Conservation (phyloP, 2,113 vertebrate species). For the Campylomormyrus numenius region DNA sequence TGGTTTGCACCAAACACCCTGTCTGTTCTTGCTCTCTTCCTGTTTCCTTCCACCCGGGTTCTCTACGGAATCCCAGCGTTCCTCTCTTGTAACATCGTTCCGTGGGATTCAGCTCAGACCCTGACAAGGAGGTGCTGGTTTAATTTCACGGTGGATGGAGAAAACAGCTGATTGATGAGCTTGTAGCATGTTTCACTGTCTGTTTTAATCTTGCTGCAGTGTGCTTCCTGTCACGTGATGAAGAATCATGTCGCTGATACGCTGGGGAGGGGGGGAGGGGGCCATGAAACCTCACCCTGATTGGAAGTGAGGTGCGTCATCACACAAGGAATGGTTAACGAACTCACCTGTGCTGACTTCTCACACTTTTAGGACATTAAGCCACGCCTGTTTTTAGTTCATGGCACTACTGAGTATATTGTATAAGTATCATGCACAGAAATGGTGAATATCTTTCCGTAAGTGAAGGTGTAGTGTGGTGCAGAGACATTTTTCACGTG, state of each 20-base stretch:
- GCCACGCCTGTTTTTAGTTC: neutral
- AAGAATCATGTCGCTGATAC: neutral
- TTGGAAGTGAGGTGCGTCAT: neutral
- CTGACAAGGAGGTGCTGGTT: neutral
- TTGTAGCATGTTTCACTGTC: neutral
- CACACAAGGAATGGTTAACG: neutral
- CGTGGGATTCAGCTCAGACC: neutral
- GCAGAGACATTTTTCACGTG: neutral
- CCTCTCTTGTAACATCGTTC: neutral
- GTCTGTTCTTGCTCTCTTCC: neutral
- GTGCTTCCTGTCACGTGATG: neutral
- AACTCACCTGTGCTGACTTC: neutral
- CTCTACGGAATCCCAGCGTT: neutral
- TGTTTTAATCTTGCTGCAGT: neutral
- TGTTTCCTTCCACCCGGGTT: neutral
- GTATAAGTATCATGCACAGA: neutral
- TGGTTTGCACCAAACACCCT: neutral
- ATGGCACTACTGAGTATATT: neutral
- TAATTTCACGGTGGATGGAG: neutral
- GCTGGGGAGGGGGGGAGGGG: neutral
- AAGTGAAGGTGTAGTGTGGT: neutral
- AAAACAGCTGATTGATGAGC: neutral
- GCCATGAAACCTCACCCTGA: neutral
- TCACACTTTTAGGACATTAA: neutral
- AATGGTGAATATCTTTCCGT: neutral